These are phyloP conservation scores for Drosophila ficusphila DNA, from an alignment of 1,140 invertebrate genomes.

Conservation along the genomic window DNA sequence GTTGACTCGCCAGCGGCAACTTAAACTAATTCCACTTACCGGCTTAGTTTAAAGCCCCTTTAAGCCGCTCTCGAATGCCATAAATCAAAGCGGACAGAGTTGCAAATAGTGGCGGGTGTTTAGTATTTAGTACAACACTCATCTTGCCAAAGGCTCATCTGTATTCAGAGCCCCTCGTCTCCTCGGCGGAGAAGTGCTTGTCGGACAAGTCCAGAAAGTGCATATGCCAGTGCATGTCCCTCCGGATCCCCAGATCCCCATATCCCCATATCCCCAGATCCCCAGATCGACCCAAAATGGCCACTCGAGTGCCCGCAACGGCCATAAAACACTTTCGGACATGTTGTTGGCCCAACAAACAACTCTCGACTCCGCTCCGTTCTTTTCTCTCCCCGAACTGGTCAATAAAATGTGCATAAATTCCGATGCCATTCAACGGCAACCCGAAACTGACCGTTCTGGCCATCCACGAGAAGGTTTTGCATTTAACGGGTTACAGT, in stretches of 20 bases:
- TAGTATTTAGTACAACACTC: slow-evolving; percentile 50
- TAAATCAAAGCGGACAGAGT: slow-evolving; percentile 52
- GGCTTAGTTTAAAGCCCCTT: slow-evolving; percentile 42
- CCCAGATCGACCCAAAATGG: slow-evolving; percentile 61
- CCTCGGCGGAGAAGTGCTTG: slow-evolving; percentile 68
- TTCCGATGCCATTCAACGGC: slow-evolving; percentile 62
- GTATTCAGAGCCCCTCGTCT: slow-evolving; percentile 14
- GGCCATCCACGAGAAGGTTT: neutral
- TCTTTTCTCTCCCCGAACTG: slow-evolving; percentile 63
- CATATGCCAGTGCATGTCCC: slow-evolving; percentile 52
- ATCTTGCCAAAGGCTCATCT: slow-evolving; percentile 20
- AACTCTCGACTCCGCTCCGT: slow-evolving; percentile 49
- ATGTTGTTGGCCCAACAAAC: slow-evolving; percentile 70
- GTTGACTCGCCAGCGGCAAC: slow-evolving; percentile 46
- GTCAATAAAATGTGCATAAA: slow-evolving; percentile 81
- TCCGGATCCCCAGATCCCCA: slow-evolving; percentile 4
- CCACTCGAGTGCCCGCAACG: slow-evolving; percentile 77
- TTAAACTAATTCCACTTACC: slow-evolving; percentile 30
- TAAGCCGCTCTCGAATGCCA: slow-evolving; percentile 19
- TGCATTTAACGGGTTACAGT: slow-evolving; percentile 40
- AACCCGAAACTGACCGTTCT: slow-evolving; percentile 27
- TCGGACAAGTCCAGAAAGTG: slow-evolving; percentile 65
- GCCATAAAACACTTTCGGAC: slow-evolving; percentile 80
- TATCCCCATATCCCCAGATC: slow-evolving; percentile 7
- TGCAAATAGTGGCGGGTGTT: slow-evolving; percentile 47